These are phyloP conservation scores for Stramonita haemastoma DNA, from an alignment of 2,888 invertebrate genomes.

Conservation along the genomic window DNA sequence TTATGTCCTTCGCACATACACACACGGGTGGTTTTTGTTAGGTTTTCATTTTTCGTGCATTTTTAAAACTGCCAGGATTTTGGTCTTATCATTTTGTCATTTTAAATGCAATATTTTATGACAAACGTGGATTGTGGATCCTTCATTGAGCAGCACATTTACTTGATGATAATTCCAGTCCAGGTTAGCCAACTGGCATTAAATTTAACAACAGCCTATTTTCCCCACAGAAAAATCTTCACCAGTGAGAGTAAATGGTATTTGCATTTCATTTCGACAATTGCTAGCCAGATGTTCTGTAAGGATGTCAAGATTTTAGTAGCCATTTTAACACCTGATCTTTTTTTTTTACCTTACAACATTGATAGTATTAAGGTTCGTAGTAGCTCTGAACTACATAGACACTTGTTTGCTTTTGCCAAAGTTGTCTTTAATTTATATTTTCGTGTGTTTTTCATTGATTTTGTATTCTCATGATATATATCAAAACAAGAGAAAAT, in stretches of 20 bases:
- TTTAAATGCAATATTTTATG: constrained; percentile 26
- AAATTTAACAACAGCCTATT: neutral
- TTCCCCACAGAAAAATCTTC: too few relatives aligned
- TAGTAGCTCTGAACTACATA: too few relatives aligned
- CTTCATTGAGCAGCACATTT: neutral
- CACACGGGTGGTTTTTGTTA: constrained; percentile 23
- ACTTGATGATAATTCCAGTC: neutral
- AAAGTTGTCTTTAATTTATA: constrained; percentile 2
- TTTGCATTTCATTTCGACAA: neutral
- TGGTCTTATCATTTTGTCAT: neutral
- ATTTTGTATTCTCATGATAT: constrained; percentile 29
- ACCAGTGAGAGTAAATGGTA: too few relatives aligned
- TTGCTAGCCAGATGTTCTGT: neutral
- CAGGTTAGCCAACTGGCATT: neutral
- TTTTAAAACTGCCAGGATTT: constrained; percentile 21
- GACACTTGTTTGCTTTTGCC: neutral
- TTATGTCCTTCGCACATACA: neutral
- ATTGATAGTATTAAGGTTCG: too few relatives aligned
- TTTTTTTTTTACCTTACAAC: too few relatives aligned
- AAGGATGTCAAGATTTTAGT: neutral
- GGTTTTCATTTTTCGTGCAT: neutral
- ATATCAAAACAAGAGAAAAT: neutral
- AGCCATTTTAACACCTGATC: too few relatives aligned
- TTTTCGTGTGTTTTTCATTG: constrained; percentile 19
- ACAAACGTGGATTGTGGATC: too few relatives aligned